Base-by-base conservation (phyloP, 2,113 vertebrate species). In the Syngnathus floridae region DNA sequence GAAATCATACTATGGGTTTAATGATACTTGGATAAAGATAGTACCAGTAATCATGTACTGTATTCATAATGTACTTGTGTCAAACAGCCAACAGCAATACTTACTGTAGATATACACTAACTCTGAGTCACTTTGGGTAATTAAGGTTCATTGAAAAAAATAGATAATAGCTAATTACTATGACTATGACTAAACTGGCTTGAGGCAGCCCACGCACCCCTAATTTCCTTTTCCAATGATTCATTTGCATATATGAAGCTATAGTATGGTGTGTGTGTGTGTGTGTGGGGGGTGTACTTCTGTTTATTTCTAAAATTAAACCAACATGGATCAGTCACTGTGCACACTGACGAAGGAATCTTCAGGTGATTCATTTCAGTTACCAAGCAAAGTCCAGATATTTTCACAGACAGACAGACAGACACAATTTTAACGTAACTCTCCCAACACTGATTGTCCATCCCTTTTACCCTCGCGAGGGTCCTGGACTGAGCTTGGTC, bases 101-200 rank as follows among this genome's bases (percentile, higher is more conserved):
- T 58, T 22, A 46, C 43, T 16, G 43, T 14, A 45, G 64, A 62
- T 70, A 62, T 62, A n/a, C 54, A 66, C 51, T 61, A 70, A 72
- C 71, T 67, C 5, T 8, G n/a, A 66, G 57, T 75, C 52, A 80
- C 67, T 72, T 64, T 76, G 62, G 64, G 51, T 49, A 41, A 68
- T 37, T 41, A 59, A 4, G 65, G 21, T 70, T 52, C 54, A 73
- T 76, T 77, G 74, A 54, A 64, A 65, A n/a, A 69, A 75, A 62
- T 71, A 3, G 67, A 76, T 78, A 66, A 62, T 51, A 45, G 66
- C 75, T 35, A 16, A 35, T 31, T 35, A 35, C 26, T 9, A 56
- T 56, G 54, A n/a, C 48, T n/a, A 4, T 69, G 58, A 76, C 11
- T 61, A 36, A 63, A 68, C 35, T 1, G 55, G 62, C 72, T 66